Evolutionary conservation across 2,888 invertebrate species (phyloP).

Genomic region (Eristalinus aeneus): DNA sequence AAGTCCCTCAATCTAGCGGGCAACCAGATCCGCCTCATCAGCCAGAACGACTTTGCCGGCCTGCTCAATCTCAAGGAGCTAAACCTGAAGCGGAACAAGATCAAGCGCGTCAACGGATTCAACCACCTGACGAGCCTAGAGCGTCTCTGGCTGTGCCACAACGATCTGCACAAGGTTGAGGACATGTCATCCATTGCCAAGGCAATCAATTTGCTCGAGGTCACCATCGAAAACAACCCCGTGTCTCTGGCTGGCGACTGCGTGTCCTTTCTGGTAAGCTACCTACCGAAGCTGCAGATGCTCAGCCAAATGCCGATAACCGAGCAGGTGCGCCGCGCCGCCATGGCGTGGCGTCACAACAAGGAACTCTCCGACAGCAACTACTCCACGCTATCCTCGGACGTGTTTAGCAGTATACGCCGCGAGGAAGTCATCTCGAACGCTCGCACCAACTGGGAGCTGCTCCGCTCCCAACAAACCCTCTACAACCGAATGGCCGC

Average conservation of each 20-base stretch:
- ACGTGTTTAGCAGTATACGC: conserved; percentile 82
- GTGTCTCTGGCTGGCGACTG: conserved; percentile 91
- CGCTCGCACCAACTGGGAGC: conserved; percentile 93
- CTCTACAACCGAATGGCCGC: conserved; percentile 60
- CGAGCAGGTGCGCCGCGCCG: conserved; percentile 89
- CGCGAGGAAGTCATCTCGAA: conserved; percentile 93
- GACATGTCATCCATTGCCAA: conserved; percentile 92
- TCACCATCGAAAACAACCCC: conserved; percentile 93
- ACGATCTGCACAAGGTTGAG: conserved; percentile 87
- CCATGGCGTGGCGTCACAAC: conserved; percentile 89
- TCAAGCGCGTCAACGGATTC: conserved; percentile 90
- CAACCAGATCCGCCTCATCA: conserved; percentile 91
- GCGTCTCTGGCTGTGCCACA: conserved; percentile 81
- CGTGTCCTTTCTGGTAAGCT: conserved; percentile 90
- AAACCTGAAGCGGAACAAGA: conserved; percentile 92
- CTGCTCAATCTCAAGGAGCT: conserved; percentile 90
- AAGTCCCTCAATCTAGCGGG: conserved; percentile 96
- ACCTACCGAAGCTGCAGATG: conserved; percentile 87
- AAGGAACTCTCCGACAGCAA: conserved; percentile 86
- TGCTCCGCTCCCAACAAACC: conserved; percentile 85
- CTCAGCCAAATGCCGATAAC: conserved; percentile 90
- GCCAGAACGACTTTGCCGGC: conserved; percentile 89
- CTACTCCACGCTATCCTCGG: conserved; percentile 80
- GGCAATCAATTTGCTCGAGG: conserved; percentile 88
- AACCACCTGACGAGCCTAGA: conserved; percentile 88